Evolutionary conservation across 1,140 invertebrate species (phyloP), one percentile per base, ranked within the genome.

Genomic region (Ptiloglossa arizonensis): DNA sequence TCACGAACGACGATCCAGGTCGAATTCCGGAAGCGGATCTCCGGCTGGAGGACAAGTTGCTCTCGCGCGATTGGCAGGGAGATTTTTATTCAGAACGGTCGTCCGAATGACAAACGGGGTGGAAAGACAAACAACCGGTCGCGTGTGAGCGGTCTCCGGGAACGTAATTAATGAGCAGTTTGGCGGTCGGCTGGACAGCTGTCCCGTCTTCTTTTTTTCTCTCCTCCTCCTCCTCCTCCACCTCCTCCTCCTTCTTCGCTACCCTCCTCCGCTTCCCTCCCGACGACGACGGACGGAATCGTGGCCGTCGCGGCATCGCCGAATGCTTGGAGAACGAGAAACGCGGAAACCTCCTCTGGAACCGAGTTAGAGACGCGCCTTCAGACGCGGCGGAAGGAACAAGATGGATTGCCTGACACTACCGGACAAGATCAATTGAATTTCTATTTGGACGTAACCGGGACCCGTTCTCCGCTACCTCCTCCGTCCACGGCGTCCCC

Each of bases 391-490:
- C 90, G 89, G 89, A 90, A 91, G 91, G 90, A 92, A 81, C 89
- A 92, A 93, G 93, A 93, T 92, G 89, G 89, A 93, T 93, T 88
- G 90, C 87, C 89, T 88, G 86, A 90, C 90, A 90, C 87, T 89
- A 87, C 90, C 89, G 87, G 91, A 93, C 92, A 92, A 93, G 91
- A 93, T 93, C 93, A 93, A 93, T 93, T 93, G 91, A 93, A 93
- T 93, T 93, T 91, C 91, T 92, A 90, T 90, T 91, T 90, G 85
- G 87, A 86, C 83, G 80, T 87, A 83, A 85, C 81, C 74, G 82
- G 82, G 54, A 75, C 62, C 68, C 75, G 76, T 72, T 72, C 67
- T 60, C 67, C 60, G 38, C 75, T 48, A 59, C 56, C 62, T 63
- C 44, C 57, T 68, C 57, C 50, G 67, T 59, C 52, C 56, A 59